A percentile compares a stretch with the other conserved stretches of the same genome.
Conservation (phyloP, 2,113 vertebrate species). For the Egretta garzetta region DNA sequence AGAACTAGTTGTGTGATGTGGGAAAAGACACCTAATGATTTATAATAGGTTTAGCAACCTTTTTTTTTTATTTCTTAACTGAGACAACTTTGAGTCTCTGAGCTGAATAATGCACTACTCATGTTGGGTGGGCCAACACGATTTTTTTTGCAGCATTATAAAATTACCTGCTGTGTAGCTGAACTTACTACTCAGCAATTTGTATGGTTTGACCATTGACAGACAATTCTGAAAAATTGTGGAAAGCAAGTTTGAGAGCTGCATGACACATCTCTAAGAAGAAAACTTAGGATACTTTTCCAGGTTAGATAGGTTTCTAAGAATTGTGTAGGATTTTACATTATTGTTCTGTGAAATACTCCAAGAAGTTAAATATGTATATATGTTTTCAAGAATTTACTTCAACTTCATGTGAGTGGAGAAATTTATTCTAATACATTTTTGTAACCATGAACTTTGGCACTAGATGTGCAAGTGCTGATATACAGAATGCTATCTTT, state of each 20-base stretch:
- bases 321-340: background rate
- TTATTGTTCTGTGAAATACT: background rate
- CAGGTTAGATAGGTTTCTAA: background rate
- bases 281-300: background rate
- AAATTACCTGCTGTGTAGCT: background rate
- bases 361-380: background rate
- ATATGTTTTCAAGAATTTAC: background rate
- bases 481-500: background rate
- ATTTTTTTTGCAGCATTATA: background rate
- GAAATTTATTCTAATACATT: background rate
- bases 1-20: background rate
- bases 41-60: background rate
- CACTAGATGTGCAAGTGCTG: background rate
- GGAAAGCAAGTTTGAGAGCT: background rate
- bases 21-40: background rate
- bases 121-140: background rate
- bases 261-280: background rate
- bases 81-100: background rate
- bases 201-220: background rate
- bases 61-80: background rate
- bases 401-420: background rate
- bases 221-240: background rate
- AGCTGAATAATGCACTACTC: background rate
- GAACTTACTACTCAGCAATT: background rate
- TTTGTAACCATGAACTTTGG: background rate